phyloP scores from a whole-genome alignment of 2,888 invertebrate species.

The Lacanobia oleracea region DNA sequence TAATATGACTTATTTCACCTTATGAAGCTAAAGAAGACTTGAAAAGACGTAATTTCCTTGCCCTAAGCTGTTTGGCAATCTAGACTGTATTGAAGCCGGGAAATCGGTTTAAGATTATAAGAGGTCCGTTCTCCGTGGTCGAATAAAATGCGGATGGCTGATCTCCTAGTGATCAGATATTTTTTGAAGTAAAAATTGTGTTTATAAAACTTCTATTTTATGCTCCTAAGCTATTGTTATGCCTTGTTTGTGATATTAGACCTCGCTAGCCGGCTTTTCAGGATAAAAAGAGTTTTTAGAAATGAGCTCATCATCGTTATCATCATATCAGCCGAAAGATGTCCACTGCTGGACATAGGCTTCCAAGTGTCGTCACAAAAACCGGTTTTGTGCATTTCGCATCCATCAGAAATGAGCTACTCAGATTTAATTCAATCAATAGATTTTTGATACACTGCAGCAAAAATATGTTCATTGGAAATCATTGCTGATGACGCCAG shows the following conservation, averaged over 20 bases:
- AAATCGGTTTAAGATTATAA: constrained; percentile 52
- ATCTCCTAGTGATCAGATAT: constrained; percentile 16
- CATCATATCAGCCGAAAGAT: no score
- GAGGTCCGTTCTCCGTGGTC: constrained; percentile 9
- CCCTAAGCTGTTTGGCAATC: constrained; percentile 52
- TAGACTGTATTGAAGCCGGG: constrained; percentile 42
- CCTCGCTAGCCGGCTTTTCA: neutral
- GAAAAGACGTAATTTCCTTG: constrained; percentile 47
- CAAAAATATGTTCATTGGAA: neutral
- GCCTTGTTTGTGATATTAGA: neutral
- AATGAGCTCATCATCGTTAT: neutral
- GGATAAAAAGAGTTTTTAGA: neutral
- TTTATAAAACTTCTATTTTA: neutral
- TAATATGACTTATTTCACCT: no score
- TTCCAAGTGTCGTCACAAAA: no score
- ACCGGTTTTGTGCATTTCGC: no score
- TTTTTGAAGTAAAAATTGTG: neutral
- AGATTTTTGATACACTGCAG: neutral
- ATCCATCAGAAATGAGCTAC: no score
- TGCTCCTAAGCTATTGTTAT: neutral
- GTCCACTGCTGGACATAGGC: no score
- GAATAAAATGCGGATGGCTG: constrained; percentile 19
- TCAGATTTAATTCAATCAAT: no score
- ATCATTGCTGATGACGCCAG: neutral
- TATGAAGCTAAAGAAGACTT: constrained; percentile 24